Percentiles rank a stretch among this genome's conserved stretches.
These are phyloP conservation scores for Zaprionus camerounensis DNA, from an alignment of 1,140 invertebrate species.

Conservation along the genomic window DNA sequence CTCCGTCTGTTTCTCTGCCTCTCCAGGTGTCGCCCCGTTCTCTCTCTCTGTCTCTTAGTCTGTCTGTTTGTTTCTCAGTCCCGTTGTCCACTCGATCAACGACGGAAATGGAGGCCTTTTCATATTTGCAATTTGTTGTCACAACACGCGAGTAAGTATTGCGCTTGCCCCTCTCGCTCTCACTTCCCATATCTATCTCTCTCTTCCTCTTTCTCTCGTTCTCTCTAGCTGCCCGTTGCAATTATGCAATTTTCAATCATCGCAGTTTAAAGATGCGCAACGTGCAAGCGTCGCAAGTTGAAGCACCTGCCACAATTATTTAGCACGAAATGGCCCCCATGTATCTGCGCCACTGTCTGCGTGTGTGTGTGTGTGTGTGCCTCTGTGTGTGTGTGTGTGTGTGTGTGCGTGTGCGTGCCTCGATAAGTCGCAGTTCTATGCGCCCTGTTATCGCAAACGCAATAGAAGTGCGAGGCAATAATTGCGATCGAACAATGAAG, in stretches of 20 bases:
- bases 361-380: not conserved
- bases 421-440: slow-evolving; percentile 24
- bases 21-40: not conserved
- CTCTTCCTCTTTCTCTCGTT: not conserved
- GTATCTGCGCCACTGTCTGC: not conserved
- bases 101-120: slow-evolving; percentile 59
- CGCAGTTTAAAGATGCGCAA: slow-evolving; percentile 74
- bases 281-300: slow-evolving; percentile 64
- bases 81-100: slow-evolving; percentile 44
- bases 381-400: slow-evolving; percentile 4
- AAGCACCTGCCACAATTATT: slow-evolving; percentile 67
- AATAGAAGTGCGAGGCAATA: slow-evolving; percentile 67
- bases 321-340: slow-evolving; percentile 12
- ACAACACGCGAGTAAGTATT: slow-evolving; percentile 50
- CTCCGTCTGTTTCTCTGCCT: slow-evolving; percentile 9
- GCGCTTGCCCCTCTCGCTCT: slow-evolving; percentile 4
- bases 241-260: slow-evolving; percentile 83
- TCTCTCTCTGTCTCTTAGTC: slow-evolving; percentile 10
- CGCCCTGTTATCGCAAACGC: slow-evolving; percentile 37
- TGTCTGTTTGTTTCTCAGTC: slow-evolving; percentile 6
- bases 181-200: not conserved
- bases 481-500: slow-evolving; percentile 8
- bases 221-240: slow-evolving; percentile 45
- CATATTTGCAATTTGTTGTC: slow-evolving; percentile 56
- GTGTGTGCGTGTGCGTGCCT: slow-evolving; percentile 21